Base-by-base conservation (phyloP, 2,113 vertebrate genomes). In the Erythrocercus mccallii region DNA sequence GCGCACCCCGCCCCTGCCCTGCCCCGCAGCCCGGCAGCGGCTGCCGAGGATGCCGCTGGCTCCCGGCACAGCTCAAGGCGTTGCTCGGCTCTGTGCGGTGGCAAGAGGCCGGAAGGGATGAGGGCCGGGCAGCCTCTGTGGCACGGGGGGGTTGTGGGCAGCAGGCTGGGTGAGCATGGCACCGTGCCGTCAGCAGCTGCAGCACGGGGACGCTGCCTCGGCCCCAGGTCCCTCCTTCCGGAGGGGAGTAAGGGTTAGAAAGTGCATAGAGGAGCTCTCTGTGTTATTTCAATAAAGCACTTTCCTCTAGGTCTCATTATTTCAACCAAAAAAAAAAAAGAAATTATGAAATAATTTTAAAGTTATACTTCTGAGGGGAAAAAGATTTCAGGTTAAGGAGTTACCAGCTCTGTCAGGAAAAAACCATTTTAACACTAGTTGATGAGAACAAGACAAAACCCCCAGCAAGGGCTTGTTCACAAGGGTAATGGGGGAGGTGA, bases 61-160 rank as follows among this genome's bases (percentile, higher is more conserved):
- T 11, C 5, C 42, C 20, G 20, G 45, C 45, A 47, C 45, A 7
- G 66, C 57, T 23, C 6, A 0, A 6, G 18, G 48, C 13, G 19
- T 0, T 1, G 33, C 35, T 45, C 6, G 1, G 3, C 12, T 2
- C 62, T 9, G 12, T 1, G 9, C 12, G 20, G 12, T 8, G 83
- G 45, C 3, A 22, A 38, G 10, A 47, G 17, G 20, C 15, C 10
- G 14, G 73, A 17, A 25, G 47, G 2, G 28, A 23, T 1, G 33
- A 16, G 65, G 60, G 47, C 37, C 11, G 12, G 54, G 42, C 72
- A 87, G 56, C 18, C 10, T 23, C 51, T 4, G 18, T 5, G 40
- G 37, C n/a, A 12, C 37, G 2, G 11, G 6, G n/a, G 5, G 18
- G 53, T 10, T 11, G 61, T 12, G 31, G 44, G 45, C 77, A 81